Evolutionary conservation across 2,888 invertebrate species (phyloP).

Genomic region (Blera fallax): DNA sequence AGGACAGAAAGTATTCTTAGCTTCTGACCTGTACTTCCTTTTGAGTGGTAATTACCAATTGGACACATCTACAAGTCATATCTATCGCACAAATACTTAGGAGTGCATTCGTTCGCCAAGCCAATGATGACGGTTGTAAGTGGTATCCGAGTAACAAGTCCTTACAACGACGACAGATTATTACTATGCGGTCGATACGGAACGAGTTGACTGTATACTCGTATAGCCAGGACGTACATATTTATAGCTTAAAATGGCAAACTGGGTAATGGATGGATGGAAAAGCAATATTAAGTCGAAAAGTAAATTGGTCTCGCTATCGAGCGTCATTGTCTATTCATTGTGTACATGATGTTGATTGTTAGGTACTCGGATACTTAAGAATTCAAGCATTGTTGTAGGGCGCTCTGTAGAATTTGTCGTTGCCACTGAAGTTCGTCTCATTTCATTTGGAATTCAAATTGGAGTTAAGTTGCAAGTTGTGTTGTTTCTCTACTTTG

Average conservation of each 20-base stretch:
- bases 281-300: slow-evolving; percentile 34
- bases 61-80: slow-evolving; percentile 29
- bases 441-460: slow-evolving; percentile 59
- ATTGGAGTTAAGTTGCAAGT: slow-evolving; percentile 40
- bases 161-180: slow-evolving; percentile 21
- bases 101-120: neutral
- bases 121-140: slow-evolving; percentile 33
- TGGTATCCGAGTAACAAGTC: slow-evolving; percentile 24
- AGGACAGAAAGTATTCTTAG: no score
- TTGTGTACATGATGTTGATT: slow-evolving; percentile 52
- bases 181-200: slow-evolving; percentile 42
- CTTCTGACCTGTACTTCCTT: slow-evolving; percentile 26
- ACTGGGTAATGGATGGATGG: neutral
- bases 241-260: slow-evolving; percentile 10
- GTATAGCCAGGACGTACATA: slow-evolving; percentile 29
- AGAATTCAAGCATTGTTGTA: slow-evolving; percentile 40
- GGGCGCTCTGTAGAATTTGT: slow-evolving; percentile 36
- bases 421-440: slow-evolving; percentile 16
- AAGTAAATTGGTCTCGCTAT: slow-evolving; percentile 42
- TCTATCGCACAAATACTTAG: slow-evolving; percentile 20
- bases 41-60: slow-evolving; percentile 49
- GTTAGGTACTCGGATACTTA: slow-evolving; percentile 46
- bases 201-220: slow-evolving; percentile 15
- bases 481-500: neutral
- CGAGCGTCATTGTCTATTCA: slow-evolving; percentile 47